Conservation (phyloP, 2,888 invertebrate genomes). For the Laspeyria flexula region DNA sequence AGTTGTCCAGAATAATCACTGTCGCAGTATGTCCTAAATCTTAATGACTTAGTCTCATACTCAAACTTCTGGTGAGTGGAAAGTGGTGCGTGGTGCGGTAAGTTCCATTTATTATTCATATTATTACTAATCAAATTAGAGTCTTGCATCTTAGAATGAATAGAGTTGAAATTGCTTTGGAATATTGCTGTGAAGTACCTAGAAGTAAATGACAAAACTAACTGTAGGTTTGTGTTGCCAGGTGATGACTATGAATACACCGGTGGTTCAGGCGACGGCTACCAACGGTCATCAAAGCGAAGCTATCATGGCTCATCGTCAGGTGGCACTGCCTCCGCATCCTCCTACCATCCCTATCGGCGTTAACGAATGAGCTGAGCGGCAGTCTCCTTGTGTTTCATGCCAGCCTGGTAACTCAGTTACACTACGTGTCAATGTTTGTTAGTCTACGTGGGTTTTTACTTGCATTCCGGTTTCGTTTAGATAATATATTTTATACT, state of each 20-base stretch:
- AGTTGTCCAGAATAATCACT: background rate
- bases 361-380: conserved; percentile 64
- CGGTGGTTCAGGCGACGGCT: conserved; percentile 81
- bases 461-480: conserved; percentile 43
- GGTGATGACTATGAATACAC: conserved; percentile 83
- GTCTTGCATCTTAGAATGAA: conserved; percentile 1
- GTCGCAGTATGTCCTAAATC: conserved; percentile 27
- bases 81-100: conserved; percentile 82
- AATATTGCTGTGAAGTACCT: conserved; percentile 25
- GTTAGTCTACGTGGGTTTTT: conserved; percentile 40
- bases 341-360: conserved; percentile 82
- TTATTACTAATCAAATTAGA: conserved; percentile 21
- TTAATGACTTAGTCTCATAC: conserved; percentile 20
- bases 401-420: conserved; percentile 43
- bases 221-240: conserved; percentile 38
- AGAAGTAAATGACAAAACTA: conserved; percentile 15
- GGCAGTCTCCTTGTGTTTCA: conserved; percentile 23
- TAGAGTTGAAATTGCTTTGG: conserved; percentile 12
- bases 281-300: conserved; percentile 78
- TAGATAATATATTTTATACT: conserved; percentile 28
- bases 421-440: conserved; percentile 40
- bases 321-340: conserved; percentile 67
- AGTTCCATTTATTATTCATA: conserved; percentile 63
- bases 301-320: conserved; percentile 72
- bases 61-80: conserved; percentile 49